These are phyloP conservation scores for Wiebesia pumilae DNA, from an alignment of 1,140 invertebrate genomes.

Conservation along the genomic window DNA sequence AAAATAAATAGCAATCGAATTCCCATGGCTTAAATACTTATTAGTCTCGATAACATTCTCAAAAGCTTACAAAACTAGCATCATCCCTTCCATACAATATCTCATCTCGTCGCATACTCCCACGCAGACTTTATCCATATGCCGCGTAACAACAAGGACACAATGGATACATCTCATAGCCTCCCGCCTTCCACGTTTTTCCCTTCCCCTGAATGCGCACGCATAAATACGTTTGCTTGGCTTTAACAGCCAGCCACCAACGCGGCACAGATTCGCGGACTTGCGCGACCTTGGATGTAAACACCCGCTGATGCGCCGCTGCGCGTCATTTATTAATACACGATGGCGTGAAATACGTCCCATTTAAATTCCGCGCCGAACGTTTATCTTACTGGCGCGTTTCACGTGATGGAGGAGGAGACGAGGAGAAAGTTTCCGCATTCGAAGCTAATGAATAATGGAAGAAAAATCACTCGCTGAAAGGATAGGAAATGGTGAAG, in stretches of 20 bases:
- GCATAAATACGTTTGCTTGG: background rate
- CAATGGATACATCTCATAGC: background rate
- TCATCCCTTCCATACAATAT: too few relatives aligned
- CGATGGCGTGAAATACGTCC: constrained; percentile 42
- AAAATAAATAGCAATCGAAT: too few relatives aligned
- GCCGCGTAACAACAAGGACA: too few relatives aligned
- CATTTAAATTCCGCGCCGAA: constrained; percentile 32
- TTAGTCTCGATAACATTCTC: too few relatives aligned
- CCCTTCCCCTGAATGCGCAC: background rate
- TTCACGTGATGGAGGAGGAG: background rate
- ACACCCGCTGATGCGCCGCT: background rate
- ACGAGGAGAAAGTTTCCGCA: constrained; percentile 3
- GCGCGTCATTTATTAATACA: constrained; percentile 47
- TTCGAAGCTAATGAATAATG: constrained; percentile 36
- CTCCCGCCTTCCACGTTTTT: background rate
- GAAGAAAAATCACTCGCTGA: background rate
- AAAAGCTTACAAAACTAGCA: too few relatives aligned
- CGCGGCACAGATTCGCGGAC: constrained; percentile 15
- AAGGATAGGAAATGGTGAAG: background rate
- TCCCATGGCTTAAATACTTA: too few relatives aligned
- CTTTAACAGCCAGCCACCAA: background rate
- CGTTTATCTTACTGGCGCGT: too few relatives aligned
- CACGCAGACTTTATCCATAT: too few relatives aligned
- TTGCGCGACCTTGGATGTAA: background rate
- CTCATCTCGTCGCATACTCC: too few relatives aligned